phyloP scores from a whole-genome alignment of 2,888 invertebrate species.

The Epicampocera succincta region DNA sequence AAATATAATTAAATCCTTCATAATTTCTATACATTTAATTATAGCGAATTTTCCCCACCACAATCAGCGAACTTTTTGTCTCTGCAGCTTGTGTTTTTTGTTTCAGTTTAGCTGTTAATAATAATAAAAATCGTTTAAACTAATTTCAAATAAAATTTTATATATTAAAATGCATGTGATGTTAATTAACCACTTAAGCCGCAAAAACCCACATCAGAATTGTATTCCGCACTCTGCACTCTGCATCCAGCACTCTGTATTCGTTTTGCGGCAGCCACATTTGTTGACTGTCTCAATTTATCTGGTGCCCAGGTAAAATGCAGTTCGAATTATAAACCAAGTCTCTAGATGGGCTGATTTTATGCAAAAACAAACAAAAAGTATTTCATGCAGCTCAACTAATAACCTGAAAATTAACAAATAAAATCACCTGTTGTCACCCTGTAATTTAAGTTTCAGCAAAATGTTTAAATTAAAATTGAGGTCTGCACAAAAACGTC shows the following conservation, averaged over 20 bases:
- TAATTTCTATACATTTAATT: slow-evolving; percentile 13
- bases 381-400: slow-evolving; percentile 46
- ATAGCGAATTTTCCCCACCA: neutral
- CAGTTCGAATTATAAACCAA: neutral
- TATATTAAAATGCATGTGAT: slow-evolving; percentile 52
- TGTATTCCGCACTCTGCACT: slow-evolving; percentile 24
- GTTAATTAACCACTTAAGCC: slow-evolving; percentile 66
- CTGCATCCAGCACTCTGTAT: too few relatives aligned
- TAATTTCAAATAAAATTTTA: slow-evolving; percentile 57
- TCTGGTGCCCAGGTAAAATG: too few relatives aligned
- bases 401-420: slow-evolving; percentile 68
- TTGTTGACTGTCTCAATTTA: neutral
- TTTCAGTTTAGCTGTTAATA: slow-evolving; percentile 30
- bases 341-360: slow-evolving; percentile 8
- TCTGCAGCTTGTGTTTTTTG: slow-evolving; percentile 3
- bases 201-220: slow-evolving; percentile 62
- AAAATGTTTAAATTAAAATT: slow-evolving; percentile 65
- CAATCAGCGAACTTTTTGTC: neutral
- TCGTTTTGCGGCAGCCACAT: slow-evolving; percentile 32
- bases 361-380: slow-evolving; percentile 2
- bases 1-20: slow-evolving; percentile 21
- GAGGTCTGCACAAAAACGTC: slow-evolving; percentile 43
- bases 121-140: slow-evolving; percentile 42
- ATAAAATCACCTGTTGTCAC: slow-evolving; percentile 69
- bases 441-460: slow-evolving; percentile 65